phyloP scores from a whole-genome alignment of 2,888 invertebrate species.

The Megastigmus dorsalis region DNA sequence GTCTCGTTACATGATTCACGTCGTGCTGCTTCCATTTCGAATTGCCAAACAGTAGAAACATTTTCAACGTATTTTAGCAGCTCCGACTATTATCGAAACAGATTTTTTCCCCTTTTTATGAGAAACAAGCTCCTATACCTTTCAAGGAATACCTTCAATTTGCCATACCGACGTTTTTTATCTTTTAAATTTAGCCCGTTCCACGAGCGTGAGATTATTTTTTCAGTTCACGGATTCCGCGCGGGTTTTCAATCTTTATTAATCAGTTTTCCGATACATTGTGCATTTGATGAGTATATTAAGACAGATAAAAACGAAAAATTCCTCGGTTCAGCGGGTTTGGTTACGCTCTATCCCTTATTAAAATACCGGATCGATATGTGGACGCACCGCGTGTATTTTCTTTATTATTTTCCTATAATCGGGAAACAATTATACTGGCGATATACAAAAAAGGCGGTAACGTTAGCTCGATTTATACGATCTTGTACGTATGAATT shows the following conservation, averaged over 20 bases:
- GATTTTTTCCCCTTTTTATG: no score
- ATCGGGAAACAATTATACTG: not conserved
- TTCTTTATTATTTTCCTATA: conserved; percentile 9
- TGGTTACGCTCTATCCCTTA: not conserved
- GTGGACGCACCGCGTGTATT: not conserved
- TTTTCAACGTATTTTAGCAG: no score
- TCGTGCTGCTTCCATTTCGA: no score
- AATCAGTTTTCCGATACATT: conserved; percentile 23
- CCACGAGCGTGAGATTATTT: not conserved
- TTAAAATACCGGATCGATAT: not conserved
- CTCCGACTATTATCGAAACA: no score
- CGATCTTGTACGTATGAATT: no score
- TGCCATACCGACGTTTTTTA: not conserved
- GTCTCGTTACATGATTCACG: no score
- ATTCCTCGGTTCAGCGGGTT: not conserved
- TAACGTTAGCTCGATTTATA: no score
- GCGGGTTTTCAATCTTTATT: not conserved
- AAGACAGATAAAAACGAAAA: conserved; percentile 5
- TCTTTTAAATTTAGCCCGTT: not conserved
- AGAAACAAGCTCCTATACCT: no score
- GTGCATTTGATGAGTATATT: not conserved
- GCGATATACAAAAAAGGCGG: no score
- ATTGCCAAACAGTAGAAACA: no score
- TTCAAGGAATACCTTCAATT: not conserved
- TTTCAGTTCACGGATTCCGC: not conserved